Evolutionary conservation across 23 tunicate genomes (phyloP), one percentile per base, ranked within the genome.

Genomic region (Diplosoma virens): DNA sequence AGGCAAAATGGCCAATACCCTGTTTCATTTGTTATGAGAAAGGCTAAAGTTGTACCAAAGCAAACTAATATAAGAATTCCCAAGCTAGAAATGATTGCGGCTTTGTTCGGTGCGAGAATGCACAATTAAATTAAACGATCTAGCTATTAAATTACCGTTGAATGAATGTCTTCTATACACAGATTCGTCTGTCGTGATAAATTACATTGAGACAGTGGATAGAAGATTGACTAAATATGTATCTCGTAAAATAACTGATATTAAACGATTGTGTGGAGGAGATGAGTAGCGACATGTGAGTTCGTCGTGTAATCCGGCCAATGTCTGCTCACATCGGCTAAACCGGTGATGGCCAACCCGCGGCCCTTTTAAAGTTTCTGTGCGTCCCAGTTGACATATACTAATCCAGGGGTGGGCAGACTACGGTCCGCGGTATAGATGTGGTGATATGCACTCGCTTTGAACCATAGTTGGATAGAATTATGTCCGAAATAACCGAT

Each of bases 71-170:
- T 17, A 27, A 67, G 52, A 50, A 67, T 67, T 18, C 74, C 74
- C 52, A 67, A 23, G 28, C 74, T 34, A 2, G 74, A 67, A 26
- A 16, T 67, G 21, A 67, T 67, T 67, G 74, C 74, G 7, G 74
- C 74, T 6, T n/a, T 29, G 29, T 26, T 67, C 25, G 74, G 74
- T 11, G 50, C 74, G 27, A 67, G 36, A 6, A 67, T 67, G 74
- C 74, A 67, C 21, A n/a, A 29, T 22, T 52, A 34, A 35, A 67
- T 67, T 17, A 67, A 67, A 35, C 26, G 9, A 29, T 29, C 30
- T n/a, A 45, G 52, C 74, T 18, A 17, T 67, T 3, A 5, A 37
- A 2, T 35, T 67, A 52, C 50, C 50, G 2, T 37, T 67, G 50
- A 16, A 9, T 7, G 21, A 67, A 3, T 67, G 74, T 52, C 24